Base-by-base conservation (phyloP, 1,140 invertebrate genomes). In the Achroia grisella region DNA sequence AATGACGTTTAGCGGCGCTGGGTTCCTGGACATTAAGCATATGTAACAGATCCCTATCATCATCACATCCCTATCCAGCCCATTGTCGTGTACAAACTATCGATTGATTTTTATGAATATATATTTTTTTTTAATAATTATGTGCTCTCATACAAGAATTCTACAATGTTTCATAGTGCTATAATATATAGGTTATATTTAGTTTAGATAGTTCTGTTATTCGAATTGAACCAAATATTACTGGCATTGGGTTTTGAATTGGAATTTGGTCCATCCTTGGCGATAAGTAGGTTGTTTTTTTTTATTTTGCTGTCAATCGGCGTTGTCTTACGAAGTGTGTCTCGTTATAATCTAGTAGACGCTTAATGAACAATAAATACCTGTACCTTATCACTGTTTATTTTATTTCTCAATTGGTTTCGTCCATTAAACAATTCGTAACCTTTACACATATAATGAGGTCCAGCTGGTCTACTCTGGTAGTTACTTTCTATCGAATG, bases 301-400 rank as follows among this genome's bases (percentile, higher is more conserved):
- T 66, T 71, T 71, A 42, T 60, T 23, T 67, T 50, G 62, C 62
- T 71, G 17, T 23, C 17, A 72, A 63, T 67, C 58, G 59, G 71
- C 67, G 62, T 49, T 42, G 39, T 58, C 44, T 59, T 50, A 72
- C 45, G 40, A 41, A 55, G 70, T 75, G 72, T 78, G 72, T 81
- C 77, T 74, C 62, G 56, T 71, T 78, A 65, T 74, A 54, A 77
- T 71, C 68, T 77, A 69, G 74, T 78, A 75, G 77, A 73, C 74
- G 74, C 77, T 78, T 81, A 23, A 23, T 23, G 69, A 78, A 78
- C 77, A 81, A 81, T 72, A 78, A 78, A 78, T 75, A 81, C 71
- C 65, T 79, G 71, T 78, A 78, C 68, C 61, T 71, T 52, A 68
- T 58, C 54, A 53, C 49, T 41, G 30, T 11, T 35, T 43, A 27